Percentiles rank a stretch among this genome's conserved stretches.
Evolutionary conservation across 2,797 vertebrate genomes (phyloP).

Genomic region (Ambastaia sidthimunki): DNA sequence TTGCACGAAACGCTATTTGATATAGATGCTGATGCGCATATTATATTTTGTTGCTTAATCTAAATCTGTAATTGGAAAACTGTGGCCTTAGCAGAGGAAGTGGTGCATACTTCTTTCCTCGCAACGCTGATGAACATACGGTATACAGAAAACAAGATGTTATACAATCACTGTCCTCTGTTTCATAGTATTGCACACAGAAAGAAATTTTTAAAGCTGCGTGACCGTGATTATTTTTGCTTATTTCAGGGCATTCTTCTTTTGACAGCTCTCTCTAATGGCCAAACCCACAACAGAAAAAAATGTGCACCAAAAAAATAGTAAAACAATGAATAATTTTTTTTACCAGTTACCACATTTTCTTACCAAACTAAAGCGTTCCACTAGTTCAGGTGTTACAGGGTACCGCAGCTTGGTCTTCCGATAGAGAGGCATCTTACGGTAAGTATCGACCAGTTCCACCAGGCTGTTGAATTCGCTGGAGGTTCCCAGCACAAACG

Average conservation of each 20-base stretch:
- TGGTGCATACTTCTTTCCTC: neutral
- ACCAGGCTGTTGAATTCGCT: constrained; percentile 94
- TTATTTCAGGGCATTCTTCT: too few species aligned
- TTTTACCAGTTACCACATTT: neutral
- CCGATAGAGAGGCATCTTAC: constrained; percentile 90
- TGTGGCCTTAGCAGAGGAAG: constrained; percentile 30
- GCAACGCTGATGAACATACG: constrained; percentile 2
- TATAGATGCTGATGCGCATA: neutral
- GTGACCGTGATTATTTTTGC: too few species aligned
- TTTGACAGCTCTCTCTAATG: neutral
- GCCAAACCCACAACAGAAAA: too few species aligned
- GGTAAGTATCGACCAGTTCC: constrained; percentile 92
- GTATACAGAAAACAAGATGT: neutral
- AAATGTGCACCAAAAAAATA: neutral
- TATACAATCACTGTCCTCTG: constrained; percentile 3
- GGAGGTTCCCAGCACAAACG: constrained; percentile 90
- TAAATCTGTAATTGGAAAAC: constrained; percentile 12
- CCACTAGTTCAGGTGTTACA: constrained; percentile 88
- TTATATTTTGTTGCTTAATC: too few species aligned
- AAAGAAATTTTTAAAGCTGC: too few species aligned
- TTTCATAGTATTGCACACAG: neutral
- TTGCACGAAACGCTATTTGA: too few species aligned
- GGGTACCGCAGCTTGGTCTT: constrained; percentile 96
- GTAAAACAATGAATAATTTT: neutral
- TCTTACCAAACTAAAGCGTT: constrained; percentile 86